phyloP scores from a whole-genome alignment of 2,888 invertebrate genomes.

The Vannuccia rotundouncinata region DNA sequence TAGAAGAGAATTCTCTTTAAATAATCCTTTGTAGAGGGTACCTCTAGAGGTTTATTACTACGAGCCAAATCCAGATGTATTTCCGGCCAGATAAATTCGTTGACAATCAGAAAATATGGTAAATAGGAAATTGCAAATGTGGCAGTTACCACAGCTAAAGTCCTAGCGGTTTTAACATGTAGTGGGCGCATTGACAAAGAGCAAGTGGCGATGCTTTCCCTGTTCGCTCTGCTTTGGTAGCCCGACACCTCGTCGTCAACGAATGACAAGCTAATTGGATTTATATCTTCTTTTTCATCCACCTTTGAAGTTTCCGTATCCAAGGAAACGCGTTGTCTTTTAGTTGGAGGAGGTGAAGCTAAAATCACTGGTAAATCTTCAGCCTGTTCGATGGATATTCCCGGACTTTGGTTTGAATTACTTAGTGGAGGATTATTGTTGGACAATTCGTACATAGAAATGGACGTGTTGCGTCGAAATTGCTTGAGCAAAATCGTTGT shows the following conservation, averaged over 20 bases:
- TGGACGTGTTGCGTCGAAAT: background rate
- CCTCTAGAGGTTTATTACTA: background rate
- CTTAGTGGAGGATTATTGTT: background rate
- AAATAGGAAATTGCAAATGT: conserved; percentile 46
- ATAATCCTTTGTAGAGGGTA: background rate
- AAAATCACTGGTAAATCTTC: no score
- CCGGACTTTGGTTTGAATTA: background rate
- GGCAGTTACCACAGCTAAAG: conserved; percentile 45
- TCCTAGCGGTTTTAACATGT: conserved; percentile 45
- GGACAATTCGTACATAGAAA: background rate
- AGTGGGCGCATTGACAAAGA: background rate
- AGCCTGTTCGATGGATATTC: no score
- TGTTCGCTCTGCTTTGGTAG: no score
- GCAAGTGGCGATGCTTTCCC: background rate
- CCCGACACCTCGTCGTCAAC: no score
- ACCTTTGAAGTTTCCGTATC: no score
- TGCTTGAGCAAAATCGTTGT: background rate
- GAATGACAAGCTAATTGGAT: no score
- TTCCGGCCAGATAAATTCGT: conserved; percentile 6
- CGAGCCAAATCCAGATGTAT: background rate
- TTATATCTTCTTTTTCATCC: no score
- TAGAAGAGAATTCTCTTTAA: conserved; percentile 42
- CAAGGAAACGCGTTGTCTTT: no score
- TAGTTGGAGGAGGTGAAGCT: no score
- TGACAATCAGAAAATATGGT: conserved; percentile 43